Conservation (phyloP, 2,797 vertebrate species). For the Enteromius mattozi region DNA sequence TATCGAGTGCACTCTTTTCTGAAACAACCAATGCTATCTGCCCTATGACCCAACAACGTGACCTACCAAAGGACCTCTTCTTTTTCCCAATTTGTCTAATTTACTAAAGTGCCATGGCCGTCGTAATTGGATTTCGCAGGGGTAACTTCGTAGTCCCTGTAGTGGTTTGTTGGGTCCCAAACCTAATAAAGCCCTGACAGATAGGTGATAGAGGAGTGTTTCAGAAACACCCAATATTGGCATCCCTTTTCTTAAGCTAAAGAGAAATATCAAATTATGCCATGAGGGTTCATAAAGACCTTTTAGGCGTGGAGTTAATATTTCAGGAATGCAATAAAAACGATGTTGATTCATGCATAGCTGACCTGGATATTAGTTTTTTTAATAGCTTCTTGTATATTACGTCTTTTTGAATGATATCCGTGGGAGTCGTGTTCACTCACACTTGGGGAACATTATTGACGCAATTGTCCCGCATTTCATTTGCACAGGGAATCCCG, state of each 20-base stretch:
- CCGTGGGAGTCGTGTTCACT: constrained; percentile 47
- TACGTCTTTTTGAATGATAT: constrained; percentile 21
- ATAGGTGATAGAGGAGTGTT: constrained; percentile 40
- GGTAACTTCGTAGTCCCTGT: constrained; percentile 59
- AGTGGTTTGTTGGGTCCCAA: constrained; percentile 63
- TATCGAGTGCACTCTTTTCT: constrained; percentile 35
- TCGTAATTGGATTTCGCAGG: constrained; percentile 61
- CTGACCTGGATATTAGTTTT: constrained; percentile 46
- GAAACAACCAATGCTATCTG: constrained; percentile 44
- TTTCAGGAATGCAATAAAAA: constrained; percentile 52
- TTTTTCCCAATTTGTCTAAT: constrained; percentile 51
- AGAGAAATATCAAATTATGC: constrained; percentile 37
- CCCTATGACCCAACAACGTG: constrained; percentile 49
- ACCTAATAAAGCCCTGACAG: constrained; percentile 64
- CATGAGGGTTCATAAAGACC: constrained; percentile 29
- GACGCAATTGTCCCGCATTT: constrained; percentile 10
- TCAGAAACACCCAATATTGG: constrained; percentile 46
- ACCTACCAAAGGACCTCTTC: constrained; percentile 39
- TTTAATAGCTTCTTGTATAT: constrained; percentile 40
- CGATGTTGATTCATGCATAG: constrained; percentile 19
- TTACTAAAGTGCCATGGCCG: constrained; percentile 55
- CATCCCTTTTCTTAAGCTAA: constrained; percentile 8
- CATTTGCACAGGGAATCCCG: constrained; percentile 29
- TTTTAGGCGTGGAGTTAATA: constrained; percentile 52
- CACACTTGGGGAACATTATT: constrained; percentile 24